These are phyloP conservation scores for Nanorana parkeri DNA, from an alignment of 2,113 vertebrate species.

Conservation along the genomic window DNA sequence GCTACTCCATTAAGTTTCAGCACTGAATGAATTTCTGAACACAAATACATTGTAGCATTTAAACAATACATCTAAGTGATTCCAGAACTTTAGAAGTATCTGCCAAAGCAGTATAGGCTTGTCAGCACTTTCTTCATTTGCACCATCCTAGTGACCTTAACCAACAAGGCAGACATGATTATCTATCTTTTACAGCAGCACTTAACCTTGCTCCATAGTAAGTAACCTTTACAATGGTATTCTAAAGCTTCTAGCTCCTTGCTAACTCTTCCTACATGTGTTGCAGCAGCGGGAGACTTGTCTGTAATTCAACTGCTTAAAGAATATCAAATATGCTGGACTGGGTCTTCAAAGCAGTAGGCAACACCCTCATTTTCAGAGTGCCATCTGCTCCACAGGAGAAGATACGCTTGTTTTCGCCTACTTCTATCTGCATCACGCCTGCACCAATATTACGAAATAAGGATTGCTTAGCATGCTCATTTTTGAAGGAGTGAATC, in stretches of 20 bases:
- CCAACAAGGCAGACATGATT: constrained; percentile 75
- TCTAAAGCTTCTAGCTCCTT: constrained; percentile 18
- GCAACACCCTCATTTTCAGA: constrained; percentile 93
- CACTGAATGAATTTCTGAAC: background rate
- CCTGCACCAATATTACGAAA: constrained; percentile 96
- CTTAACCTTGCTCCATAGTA: background rate
- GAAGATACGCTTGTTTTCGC: constrained; percentile 89
- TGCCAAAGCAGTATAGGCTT: background rate
- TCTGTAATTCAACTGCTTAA: constrained; percentile 66
- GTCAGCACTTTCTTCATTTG: background rate
- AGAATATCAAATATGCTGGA: constrained; percentile 86
- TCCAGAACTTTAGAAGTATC: background rate
- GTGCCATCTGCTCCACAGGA: constrained; percentile 98
- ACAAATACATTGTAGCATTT: constrained; percentile 1
- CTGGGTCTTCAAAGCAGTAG: constrained; percentile 89
- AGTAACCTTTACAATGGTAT: constrained; percentile 61
- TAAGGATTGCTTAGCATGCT: constrained; percentile 97
- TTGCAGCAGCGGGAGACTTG: constrained; percentile 16
- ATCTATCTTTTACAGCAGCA: constrained; percentile 71
- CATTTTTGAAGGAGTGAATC: constrained; percentile 93
- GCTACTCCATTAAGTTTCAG: background rate
- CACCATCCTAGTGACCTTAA: constrained; percentile 52
- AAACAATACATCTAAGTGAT: constrained; percentile 12
- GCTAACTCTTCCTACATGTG: constrained; percentile 35
- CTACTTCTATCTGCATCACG: constrained; percentile 92